Percentiles rank a stretch among this genome's conserved stretches.
These are phyloP conservation scores for Punctoribates punctum DNA, from an alignment of 2,888 invertebrate species.

Conservation along the genomic window DNA sequence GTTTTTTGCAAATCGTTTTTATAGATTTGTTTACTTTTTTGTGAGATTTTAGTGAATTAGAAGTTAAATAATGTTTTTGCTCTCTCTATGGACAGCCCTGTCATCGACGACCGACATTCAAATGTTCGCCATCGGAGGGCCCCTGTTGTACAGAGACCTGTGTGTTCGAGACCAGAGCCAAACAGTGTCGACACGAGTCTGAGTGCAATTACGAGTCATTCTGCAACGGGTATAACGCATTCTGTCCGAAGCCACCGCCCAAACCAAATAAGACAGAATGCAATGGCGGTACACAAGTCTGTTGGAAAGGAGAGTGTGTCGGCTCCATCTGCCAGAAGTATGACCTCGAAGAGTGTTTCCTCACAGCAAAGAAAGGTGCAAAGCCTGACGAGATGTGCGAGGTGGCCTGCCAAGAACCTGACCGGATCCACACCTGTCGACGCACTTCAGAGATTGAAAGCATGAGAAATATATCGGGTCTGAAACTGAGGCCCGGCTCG, in stretches of 20 bases:
- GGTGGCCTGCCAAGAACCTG: conserved; percentile 86
- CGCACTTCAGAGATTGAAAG: conserved; percentile 75
- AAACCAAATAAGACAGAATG: conserved; percentile 82
- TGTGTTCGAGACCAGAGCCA: conserved; percentile 65
- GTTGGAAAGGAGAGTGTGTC: conserved; percentile 72
- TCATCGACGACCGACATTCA: conserved; percentile 68
- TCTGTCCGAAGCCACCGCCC: conserved; percentile 78
- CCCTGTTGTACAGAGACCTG: conserved; percentile 87
- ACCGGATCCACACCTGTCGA: conserved; percentile 62
- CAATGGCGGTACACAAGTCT: conserved; percentile 77
- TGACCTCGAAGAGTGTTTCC: conserved; percentile 91
- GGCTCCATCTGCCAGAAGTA: conserved; percentile 94
- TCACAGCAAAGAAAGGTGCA: conserved; percentile 72
- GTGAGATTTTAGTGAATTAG: neutral
- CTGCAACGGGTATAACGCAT: conserved; percentile 79
- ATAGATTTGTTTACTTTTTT: neutral
- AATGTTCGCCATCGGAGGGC: conserved; percentile 95
- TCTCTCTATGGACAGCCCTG: conserved; percentile 65
- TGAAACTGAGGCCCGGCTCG: conserved; percentile 77
- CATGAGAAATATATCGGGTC: conserved; percentile 52
- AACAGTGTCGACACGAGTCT: conserved; percentile 52
- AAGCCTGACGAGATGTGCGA: conserved; percentile 72
- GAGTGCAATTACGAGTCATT: conserved; percentile 84
- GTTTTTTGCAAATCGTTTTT: neutral
- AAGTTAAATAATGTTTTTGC: neutral